Evolutionary conservation across 2,888 invertebrate species (phyloP).

Genomic region (Macrophya annulata): DNA sequence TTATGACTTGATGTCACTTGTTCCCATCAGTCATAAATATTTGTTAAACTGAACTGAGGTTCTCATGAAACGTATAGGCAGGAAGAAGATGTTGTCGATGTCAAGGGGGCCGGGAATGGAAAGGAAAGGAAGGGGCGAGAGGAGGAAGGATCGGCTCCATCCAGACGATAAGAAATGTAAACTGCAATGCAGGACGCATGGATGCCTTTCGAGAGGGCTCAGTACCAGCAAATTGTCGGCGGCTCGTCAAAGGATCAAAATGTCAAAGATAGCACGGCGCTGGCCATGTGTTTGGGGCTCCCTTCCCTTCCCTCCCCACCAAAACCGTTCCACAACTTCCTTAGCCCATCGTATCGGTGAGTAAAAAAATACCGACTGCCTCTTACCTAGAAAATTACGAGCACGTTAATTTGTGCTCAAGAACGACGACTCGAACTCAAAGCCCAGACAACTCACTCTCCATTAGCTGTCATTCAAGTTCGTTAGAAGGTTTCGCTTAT

Average conservation of each 20-base stretch:
- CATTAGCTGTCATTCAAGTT: conserved; percentile 24
- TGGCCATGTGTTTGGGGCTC: conserved; percentile 52
- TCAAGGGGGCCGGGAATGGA: conserved; percentile 26
- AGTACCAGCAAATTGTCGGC: conserved; percentile 55
- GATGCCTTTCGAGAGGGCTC: conserved; percentile 54
- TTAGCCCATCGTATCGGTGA: conserved; percentile 39
- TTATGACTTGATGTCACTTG: background rate
- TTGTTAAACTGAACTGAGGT: conserved; percentile 33
- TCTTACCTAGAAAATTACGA: conserved; percentile 46
- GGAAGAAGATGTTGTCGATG: conserved; percentile 36
- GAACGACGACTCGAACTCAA: conserved; percentile 32
- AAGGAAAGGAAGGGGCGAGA: background rate
- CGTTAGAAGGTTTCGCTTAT: background rate
- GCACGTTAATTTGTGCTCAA: conserved; percentile 50
- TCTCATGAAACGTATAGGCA: conserved; percentile 39
- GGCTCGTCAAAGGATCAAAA: conserved; percentile 58
- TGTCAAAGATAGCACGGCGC: conserved; percentile 51
- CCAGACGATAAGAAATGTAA: conserved; percentile 55
- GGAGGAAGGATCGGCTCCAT: conserved; percentile 43
- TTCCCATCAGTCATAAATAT: conserved; percentile 37
- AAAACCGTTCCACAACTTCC: conserved; percentile 27
- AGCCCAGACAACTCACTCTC: background rate
- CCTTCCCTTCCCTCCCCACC: conserved; percentile 27
- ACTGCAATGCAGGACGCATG: conserved; percentile 55
- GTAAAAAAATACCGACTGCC: conserved; percentile 33